Evolutionary conservation across 2,888 invertebrate species (phyloP).

Genomic region (Eristalinus sepulchralis): DNA sequence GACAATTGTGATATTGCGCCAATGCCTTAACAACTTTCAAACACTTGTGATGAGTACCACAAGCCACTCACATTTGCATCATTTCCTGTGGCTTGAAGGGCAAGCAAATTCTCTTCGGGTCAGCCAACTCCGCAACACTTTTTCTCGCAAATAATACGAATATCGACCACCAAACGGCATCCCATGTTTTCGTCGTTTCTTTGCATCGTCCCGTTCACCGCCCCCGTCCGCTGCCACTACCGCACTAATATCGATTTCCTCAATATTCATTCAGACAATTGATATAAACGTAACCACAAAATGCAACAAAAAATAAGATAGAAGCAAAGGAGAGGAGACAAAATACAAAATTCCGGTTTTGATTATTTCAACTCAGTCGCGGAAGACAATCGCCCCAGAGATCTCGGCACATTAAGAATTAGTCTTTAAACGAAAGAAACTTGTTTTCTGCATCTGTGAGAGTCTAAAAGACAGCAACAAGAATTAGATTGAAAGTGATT

Average conservation of each 20-base stretch:
- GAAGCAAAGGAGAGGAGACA: not conserved
- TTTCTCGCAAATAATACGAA: not conserved
- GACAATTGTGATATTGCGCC: no score
- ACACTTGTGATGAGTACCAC: no score
- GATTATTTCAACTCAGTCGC: not conserved
- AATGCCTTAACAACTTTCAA: no score
- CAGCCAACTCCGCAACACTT: not conserved
- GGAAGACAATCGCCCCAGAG: not conserved
- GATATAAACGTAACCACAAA: slow-evolving; percentile 1
- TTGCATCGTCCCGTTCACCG: not conserved
- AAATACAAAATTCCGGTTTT: slow-evolving; percentile 17
- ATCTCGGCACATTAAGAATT: not conserved
- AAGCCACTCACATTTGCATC: no score
- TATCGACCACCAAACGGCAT: not conserved
- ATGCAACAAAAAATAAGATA: not conserved
- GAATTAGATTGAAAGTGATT: slow-evolving; percentile 4
- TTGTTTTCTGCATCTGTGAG: not conserved
- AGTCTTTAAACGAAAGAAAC: not conserved
- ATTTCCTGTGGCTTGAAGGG: no score
- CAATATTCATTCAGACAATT: not conserved
- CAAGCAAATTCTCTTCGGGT: no score
- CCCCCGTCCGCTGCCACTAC: no score
- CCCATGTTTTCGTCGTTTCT: not conserved
- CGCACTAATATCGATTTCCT: not conserved
- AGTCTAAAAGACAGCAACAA: not conserved